Percentiles rank a stretch among this genome's conserved stretches.
Conservation (phyloP, 2,113 vertebrate species). For the Donacobius atricapilla region DNA sequence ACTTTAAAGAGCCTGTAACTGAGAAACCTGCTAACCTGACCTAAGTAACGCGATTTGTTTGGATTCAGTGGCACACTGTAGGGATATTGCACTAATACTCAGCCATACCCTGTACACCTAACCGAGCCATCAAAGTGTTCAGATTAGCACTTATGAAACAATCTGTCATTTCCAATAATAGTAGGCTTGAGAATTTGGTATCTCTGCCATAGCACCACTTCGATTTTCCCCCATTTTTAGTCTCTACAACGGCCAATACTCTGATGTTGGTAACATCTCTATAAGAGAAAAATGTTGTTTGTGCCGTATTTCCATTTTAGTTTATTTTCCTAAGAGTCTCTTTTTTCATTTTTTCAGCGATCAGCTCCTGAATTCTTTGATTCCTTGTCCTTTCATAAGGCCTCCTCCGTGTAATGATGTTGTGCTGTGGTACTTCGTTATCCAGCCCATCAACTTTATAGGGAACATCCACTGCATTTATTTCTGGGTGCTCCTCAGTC, state of each 20-base stretch:
- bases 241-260: conserved; percentile 10
- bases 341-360: conserved; percentile 84
- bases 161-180: conserved; percentile 23
- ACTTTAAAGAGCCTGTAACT: neutral
- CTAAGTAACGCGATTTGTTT: neutral
- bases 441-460: conserved; percentile 74
- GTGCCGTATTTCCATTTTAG: conserved; percentile 70
- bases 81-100: conserved; percentile 54
- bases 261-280: conserved; percentile 72
- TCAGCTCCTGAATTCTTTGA: conserved; percentile 92
- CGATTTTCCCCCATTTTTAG: neutral
- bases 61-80: neutral
- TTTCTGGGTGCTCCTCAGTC: conserved; percentile 76
- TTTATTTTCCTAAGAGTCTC: conserved; percentile 82
- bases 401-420: conserved; percentile 81
- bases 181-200: conserved; percentile 55
- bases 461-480: conserved; percentile 82
- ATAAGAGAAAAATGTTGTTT: conserved; percentile 78
- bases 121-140: conserved; percentile 17
- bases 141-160: conserved; percentile 34
- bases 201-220: conserved; percentile 64
- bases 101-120: conserved; percentile 26
- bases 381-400: conserved; percentile 89
- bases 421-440: conserved; percentile 80
- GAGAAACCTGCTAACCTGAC: conserved; percentile 19